Base-by-base conservation (phyloP, 2,797 vertebrate genomes). In the Tenualosa thibaudeaui region DNA sequence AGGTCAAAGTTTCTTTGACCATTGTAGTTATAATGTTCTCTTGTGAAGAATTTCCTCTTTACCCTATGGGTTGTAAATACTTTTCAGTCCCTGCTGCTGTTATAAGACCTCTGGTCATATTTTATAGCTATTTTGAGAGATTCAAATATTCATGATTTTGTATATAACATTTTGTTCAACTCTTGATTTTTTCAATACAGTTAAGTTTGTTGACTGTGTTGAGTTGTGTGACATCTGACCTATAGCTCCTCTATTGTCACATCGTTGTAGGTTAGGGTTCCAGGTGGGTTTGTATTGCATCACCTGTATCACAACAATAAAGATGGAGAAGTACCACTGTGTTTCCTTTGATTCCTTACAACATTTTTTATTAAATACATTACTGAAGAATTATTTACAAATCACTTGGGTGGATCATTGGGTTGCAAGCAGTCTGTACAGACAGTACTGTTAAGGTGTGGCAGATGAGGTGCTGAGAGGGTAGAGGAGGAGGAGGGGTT, bases 341-440 rank as follows among this genome's bases (percentile, higher is more conserved):
- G 9, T 78, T 86, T 15, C 65, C 2, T 81, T 84, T 31, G 31
- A 31, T 31, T 31, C 31, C 31, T 31, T 31, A 31, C 31, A 37
- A 83, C 37, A 46, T 26, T 84, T 75, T 90, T 89, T 91, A 89
- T 90, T 88, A 90, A 89, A 90, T 87, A 90, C 89, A 86, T 88
- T 49, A 71, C 82, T 88, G 87, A 89, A 87, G 89, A 89, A 43
- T 46, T 90, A 91, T 91, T 89, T 90, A 90, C 91, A 90, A 86
- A 90, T 89, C 83, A 88, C 58, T 84, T 84, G 68, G 84, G 83
- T 84, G 81, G 50, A 87, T 87, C 81, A 81, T 84, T 65, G 37
- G 54, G 83, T 82, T 87, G 26, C 71, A 83, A 81, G 81, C 86
- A 85, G 46, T 82, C 53, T 62, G 81, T 49, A 85, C 62, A 84